Percentiles rank a stretch among this genome's conserved stretches.
Conservation (phyloP, 2,888 invertebrate genomes). For the Cephalotes varians region DNA sequence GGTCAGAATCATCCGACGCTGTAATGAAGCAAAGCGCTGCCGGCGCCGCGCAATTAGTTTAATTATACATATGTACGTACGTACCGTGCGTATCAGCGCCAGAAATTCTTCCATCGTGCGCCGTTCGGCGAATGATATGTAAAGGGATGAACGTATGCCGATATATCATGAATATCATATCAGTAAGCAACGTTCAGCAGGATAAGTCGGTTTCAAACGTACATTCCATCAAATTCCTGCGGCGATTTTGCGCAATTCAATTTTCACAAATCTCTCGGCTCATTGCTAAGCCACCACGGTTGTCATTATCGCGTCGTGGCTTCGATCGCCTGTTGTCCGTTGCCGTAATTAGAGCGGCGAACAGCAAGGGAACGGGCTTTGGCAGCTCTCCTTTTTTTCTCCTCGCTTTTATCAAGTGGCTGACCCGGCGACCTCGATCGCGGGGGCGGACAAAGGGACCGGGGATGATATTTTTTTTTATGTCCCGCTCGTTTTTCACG, state of each 20-base stretch:
- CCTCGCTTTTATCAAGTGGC: constrained; percentile 56
- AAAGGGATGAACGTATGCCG: not conserved
- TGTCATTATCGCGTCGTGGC: not conserved
- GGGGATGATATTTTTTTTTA: constrained; percentile 39
- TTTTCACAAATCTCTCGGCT: constrained; percentile 6
- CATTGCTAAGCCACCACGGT: not conserved
- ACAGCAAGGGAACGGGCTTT: constrained; percentile 13
- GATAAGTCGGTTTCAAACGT: constrained; percentile 1
- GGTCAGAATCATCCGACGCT: constrained; percentile 5
- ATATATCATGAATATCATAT: constrained; percentile 15
- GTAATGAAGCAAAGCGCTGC: constrained; percentile 38
- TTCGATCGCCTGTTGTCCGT: not conserved
- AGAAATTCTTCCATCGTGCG: constrained; percentile 5
- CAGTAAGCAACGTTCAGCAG: not conserved
- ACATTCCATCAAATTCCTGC: not conserved
- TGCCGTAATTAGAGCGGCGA: constrained; percentile 41
- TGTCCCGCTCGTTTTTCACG: constrained; percentile 64
- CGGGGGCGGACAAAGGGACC: constrained; percentile 33
- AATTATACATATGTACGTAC: constrained; percentile 11
- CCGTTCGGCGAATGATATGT: not conserved
- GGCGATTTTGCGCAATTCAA: not conserved
- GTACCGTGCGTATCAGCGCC: not conserved
- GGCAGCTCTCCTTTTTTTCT: not conserved
- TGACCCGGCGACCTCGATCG: constrained; percentile 10
- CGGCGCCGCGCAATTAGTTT: constrained; percentile 38